phyloP scores from a whole-genome alignment of 2,888 invertebrate genomes.

The Calliphora vomitoria region DNA sequence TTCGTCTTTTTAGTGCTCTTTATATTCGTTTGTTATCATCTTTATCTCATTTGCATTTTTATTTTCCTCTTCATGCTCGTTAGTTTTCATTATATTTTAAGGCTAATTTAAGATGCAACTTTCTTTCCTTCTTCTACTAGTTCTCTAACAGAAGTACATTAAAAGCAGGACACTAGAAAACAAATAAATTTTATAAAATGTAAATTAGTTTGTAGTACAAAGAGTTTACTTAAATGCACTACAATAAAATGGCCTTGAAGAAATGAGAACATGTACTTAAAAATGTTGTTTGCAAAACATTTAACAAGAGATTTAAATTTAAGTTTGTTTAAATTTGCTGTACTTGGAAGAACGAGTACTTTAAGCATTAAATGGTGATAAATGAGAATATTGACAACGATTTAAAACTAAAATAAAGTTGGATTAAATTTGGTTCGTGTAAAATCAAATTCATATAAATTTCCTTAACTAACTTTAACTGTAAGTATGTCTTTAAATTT shows the following conservation, averaged over 20 bases:
- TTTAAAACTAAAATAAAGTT: no score
- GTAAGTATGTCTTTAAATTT: background rate
- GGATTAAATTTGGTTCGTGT: no score
- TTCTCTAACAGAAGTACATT: background rate
- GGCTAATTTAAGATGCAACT: conserved; percentile 62
- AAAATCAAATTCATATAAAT: background rate
- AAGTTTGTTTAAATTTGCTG: background rate
- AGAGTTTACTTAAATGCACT: conserved; percentile 41
- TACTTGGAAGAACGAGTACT: conserved; percentile 8
- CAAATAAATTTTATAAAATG: conserved; percentile 55
- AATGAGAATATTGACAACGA: no score
- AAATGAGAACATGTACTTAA: conserved; percentile 15
- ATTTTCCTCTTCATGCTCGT: conserved; percentile 30
- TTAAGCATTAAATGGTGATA: conserved; percentile 13
- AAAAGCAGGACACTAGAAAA: conserved; percentile 37
- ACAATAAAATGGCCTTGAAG: conserved; percentile 47
- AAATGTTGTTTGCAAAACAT: background rate
- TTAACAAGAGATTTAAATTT: background rate
- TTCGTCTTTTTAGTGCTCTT: background rate
- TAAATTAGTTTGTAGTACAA: conserved; percentile 53
- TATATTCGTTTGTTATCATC: background rate
- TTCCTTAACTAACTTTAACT: background rate
- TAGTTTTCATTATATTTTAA: conserved; percentile 63
- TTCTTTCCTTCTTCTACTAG: background rate
- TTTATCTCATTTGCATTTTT: conserved; percentile 9